A percentile compares a stretch with the other conserved stretches of the same genome.
Evolutionary conservation across 2,888 invertebrate genomes (phyloP).

Genomic region (Orchesellides sinensis): DNA sequence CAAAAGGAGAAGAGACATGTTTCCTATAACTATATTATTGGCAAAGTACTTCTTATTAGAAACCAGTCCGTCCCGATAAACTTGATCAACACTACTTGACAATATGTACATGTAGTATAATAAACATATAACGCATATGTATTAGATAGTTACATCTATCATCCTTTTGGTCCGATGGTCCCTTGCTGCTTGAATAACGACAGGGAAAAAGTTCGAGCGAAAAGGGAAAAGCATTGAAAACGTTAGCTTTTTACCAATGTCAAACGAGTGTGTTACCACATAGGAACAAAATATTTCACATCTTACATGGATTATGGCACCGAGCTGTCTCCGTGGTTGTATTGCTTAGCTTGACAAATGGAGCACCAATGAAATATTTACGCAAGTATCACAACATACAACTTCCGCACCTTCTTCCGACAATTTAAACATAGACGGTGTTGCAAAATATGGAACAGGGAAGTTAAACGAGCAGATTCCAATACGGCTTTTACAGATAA

Average conservation of each 20-base stretch:
- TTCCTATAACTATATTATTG: background rate
- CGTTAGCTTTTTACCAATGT: slow-evolving; percentile 1
- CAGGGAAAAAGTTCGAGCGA: background rate
- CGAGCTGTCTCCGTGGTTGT: slow-evolving; percentile 51
- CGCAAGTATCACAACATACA: slow-evolving; percentile 30
- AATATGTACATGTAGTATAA: background rate
- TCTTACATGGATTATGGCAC: slow-evolving; percentile 43
- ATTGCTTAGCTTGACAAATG: slow-evolving; percentile 50
- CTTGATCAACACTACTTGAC: background rate
- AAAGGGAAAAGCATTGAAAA: background rate
- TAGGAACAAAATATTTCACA: slow-evolving; percentile 13
- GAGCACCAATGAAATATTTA: slow-evolving; percentile 55
- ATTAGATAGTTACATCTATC: too few species aligned
- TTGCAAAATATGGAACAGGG: too few species aligned
- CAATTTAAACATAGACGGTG: slow-evolving; percentile 5
- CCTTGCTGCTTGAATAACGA: background rate
- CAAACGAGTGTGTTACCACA: slow-evolving; percentile 25
- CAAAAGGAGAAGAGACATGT: background rate
- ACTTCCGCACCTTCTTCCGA: slow-evolving; percentile 53
- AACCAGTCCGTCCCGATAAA: slow-evolving; percentile 14
- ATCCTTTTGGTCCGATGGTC: background rate
- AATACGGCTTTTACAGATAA: too few species aligned
- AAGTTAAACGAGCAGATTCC: too few species aligned
- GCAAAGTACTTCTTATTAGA: background rate
- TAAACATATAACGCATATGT: background rate